Conservation (phyloP, 2,113 vertebrate species). For the Platichthys stellatus region DNA sequence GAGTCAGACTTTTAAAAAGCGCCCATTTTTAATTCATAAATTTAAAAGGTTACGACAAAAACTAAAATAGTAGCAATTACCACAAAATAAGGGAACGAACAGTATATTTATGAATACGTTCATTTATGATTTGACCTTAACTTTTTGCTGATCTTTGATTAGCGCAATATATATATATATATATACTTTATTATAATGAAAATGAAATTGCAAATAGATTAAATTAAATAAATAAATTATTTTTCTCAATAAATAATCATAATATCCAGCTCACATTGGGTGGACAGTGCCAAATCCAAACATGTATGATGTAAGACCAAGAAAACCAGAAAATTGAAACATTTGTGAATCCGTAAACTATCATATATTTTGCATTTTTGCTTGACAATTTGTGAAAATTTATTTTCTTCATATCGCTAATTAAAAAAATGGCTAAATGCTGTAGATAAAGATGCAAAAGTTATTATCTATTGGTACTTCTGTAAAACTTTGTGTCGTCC, state of each 20-base stretch:
- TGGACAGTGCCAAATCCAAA: too few relatives aligned
- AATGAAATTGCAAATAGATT: background rate
- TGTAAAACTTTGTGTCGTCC: constrained; percentile 7
- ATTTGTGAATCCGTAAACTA: background rate
- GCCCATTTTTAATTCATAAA: background rate
- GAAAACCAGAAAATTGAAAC: too few relatives aligned
- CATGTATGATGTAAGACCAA: too few relatives aligned
- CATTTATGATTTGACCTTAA: background rate
- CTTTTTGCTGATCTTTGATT: background rate
- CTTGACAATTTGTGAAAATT: background rate
- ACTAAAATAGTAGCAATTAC: background rate
- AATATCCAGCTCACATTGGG: too few relatives aligned
- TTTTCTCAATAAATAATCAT: background rate
- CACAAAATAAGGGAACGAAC: background rate
- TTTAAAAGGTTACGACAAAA: background rate
- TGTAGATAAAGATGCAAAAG: background rate
- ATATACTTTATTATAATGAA: background rate
- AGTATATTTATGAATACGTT: background rate
- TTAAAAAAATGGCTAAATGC: background rate
- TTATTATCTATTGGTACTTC: background rate
- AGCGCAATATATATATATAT: background rate
- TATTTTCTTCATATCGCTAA: background rate
- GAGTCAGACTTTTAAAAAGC: constrained; percentile 7
- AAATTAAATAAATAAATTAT: too few relatives aligned
- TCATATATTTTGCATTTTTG: background rate